Evolutionary conservation across 1,140 invertebrate genomes (phyloP), one percentile per base, ranked within the genome.

Genomic region (Diprion similis): DNA sequence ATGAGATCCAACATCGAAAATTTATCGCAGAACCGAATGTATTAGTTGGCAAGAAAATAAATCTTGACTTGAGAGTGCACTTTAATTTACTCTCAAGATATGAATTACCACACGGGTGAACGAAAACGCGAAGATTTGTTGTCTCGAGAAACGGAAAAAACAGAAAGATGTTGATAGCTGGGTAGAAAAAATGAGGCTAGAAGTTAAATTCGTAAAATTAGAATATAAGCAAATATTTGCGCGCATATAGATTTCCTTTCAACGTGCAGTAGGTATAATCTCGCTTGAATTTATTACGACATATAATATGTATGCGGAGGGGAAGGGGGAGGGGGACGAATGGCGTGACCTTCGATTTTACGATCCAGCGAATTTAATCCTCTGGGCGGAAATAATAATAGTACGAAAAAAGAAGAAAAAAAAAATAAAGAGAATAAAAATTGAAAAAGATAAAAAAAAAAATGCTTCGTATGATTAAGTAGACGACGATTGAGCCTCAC

Each of bases 401-500:
- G 8, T 59, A 51, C 10, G 15, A 51, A 51, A 0, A 51, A 51
- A 51, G 15, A 51, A 10, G 48, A 51, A 51, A 59, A 59, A 8
- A 59, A 59, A 8, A 59, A 59, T 13, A 59, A 15, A 59, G 9
- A 59, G 51, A 6, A 15, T 17, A 59, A 59, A 17, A 59, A 15
- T 59, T 59, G 24, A 37, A 37, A 37, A 37, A 37, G 24, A 37
- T 37, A 37, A 37, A n/a, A n/a, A n/a, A n/a, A n/a, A n/a, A n/a
- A 37, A 6, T 37, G 24, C 24, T 37, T 37, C 24, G 24, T 37
- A 37, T 37, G 24, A 37, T 59, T 8, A 17, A 17, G n/a, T 59
- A 59, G 11, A 59, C 11, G n/a, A 59, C n/a, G 4, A 59, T 4
- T 0, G 51, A 0, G n/a, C 66, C 77, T 80, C 77, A 90, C 90